Evolutionary conservation across 92 coral and sea anemone species (phyloP), one percentile per base, ranked within the genome.

Genomic region (Actinernus sp.): DNA sequence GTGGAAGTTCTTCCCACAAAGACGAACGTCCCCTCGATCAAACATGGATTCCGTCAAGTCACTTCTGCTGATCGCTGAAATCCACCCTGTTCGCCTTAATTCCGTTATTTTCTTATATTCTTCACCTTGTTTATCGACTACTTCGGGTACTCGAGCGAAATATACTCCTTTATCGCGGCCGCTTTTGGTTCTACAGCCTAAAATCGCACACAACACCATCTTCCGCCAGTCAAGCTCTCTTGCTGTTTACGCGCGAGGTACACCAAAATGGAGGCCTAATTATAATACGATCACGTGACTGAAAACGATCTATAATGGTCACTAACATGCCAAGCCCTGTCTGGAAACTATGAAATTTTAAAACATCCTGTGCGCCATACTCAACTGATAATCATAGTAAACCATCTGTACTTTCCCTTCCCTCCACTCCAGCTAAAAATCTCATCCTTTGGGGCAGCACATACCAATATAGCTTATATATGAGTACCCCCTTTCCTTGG

Each of bases 91-190:
- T 49, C 74, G 27, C 41, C 71, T 63, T 26, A 45, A 45, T 59
- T 56, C 79, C 14, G 68, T 31, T n/a, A 51, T 27, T 48, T 66
- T 58, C 40, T 54, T n/a, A 2, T 54, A 16, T 31, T 50, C 65
- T 32, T 74, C 65, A 11, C 63, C 73, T 74, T 74, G 65, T 20
- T 61, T 43, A 13, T 56, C 52, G 1, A 74, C 58, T 63, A 74
- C n/a, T 11, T 24, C 4, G 44, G 74, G 75, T 38, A 64, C 44
- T 65, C 60, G 25, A 2, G 71, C 56, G 17, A 63, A 26, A 44
- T 28, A 44, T 26, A 63, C 57, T 1, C 71, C 41, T 63, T 63
- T 63, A 26, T 25, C 71, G 44, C 29, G 26, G 1, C 6, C 57
- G 48, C 33, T 63, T 63, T 21, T 45, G 14, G 56, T 41, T 26